Conservation (phyloP, 2,113 vertebrate genomes). For the Microcebus lehilahytsara region DNA sequence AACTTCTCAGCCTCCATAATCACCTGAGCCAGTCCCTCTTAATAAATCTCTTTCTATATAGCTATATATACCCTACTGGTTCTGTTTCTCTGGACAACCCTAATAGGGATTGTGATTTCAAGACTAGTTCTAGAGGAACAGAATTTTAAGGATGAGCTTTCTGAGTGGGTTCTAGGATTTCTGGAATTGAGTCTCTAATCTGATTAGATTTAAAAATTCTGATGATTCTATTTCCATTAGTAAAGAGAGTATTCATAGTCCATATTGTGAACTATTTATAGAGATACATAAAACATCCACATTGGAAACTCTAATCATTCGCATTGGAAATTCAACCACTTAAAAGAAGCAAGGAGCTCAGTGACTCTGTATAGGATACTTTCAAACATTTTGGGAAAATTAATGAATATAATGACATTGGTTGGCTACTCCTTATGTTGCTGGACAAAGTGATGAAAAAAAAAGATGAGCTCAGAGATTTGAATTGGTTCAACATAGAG, state of each 20-base stretch:
- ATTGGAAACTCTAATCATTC: neutral
- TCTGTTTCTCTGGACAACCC: neutral
- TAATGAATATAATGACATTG: neutral
- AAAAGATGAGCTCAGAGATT: neutral
- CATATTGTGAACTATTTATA: neutral
- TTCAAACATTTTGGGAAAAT: neutral
- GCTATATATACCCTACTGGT: neutral
- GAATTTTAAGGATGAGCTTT: neutral
- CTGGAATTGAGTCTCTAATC: too few relatives aligned
- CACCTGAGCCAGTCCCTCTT: neutral
- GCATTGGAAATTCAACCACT: neutral
- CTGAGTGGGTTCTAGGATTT: too few relatives aligned
- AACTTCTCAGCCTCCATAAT: neutral
- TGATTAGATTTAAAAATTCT: neutral
- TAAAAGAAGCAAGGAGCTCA: neutral
- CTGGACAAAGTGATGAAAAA: neutral
- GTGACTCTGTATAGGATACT: neutral
- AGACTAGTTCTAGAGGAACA: neutral
- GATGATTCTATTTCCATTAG: neutral
- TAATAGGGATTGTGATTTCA: neutral
- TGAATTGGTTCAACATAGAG: neutral
- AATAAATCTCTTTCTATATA: neutral
- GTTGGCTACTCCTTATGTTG: neutral
- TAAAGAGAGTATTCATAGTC: neutral
- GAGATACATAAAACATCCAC: neutral